phyloP scores from a whole-genome alignment of 2,888 invertebrate species.

The Eulithis testata region DNA sequence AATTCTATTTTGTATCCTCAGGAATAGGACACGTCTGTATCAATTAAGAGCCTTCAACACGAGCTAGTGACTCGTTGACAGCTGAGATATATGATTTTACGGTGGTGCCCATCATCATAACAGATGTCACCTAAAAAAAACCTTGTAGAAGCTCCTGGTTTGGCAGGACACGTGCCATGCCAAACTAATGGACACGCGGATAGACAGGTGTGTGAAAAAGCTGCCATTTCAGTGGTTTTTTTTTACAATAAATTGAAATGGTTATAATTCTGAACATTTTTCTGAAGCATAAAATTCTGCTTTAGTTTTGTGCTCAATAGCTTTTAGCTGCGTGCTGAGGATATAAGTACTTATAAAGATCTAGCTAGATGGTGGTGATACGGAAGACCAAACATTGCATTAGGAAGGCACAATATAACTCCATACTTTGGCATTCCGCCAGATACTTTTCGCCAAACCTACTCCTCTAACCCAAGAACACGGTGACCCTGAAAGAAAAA shows the following conservation, averaged over 20 bases:
- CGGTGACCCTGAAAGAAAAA: not conserved
- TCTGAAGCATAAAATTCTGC: not conserved
- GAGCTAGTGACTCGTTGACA: constrained; percentile 1
- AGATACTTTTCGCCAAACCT: not conserved
- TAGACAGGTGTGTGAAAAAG: constrained; percentile 22
- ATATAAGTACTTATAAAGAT: too few relatives aligned
- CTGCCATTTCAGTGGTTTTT: not conserved
- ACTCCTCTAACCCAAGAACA: not conserved
- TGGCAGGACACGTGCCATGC: constrained; percentile 24
- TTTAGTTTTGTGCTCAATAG: too few relatives aligned
- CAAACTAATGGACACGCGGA: constrained; percentile 22
- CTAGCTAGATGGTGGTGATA: not conserved
- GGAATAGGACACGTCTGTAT: too few relatives aligned
- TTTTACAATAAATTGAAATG: constrained; percentile 8
- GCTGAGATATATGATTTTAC: not conserved
- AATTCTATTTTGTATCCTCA: too few relatives aligned
- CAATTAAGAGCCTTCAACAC: not conserved
- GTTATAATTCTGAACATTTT: not conserved
- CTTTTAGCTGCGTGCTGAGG: too few relatives aligned
- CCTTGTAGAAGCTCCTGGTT: not conserved
- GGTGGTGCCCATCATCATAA: constrained; percentile 1
- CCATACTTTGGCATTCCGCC: not conserved
- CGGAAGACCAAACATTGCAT: not conserved
- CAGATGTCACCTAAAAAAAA: not conserved
- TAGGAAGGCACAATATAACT: not conserved